These are phyloP conservation scores for Macquaria ambigua DNA, from an alignment of 2,113 vertebrate species.

Conservation along the genomic window DNA sequence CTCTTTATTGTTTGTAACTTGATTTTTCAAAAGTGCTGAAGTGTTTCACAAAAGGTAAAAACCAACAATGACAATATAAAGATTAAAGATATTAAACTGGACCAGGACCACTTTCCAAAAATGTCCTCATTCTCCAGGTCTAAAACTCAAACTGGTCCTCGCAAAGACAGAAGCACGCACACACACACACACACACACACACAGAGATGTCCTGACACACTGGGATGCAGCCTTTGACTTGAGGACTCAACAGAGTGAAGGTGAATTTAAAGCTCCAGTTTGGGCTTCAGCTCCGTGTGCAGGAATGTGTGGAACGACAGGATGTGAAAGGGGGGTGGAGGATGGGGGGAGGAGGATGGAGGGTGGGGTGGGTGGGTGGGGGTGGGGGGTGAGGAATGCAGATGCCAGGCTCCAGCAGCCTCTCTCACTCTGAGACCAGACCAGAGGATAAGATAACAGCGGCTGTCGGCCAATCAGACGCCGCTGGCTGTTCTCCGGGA, in stretches of 20 bases:
- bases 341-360: not conserved
- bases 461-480: slow-evolving; percentile 25
- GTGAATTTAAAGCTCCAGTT: slow-evolving; percentile 35
- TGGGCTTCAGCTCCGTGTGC: slow-evolving; percentile 18
- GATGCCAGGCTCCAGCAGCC: slow-evolving; percentile 47
- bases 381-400: slow-evolving; percentile 47
- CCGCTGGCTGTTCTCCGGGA: not conserved
- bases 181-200: not conserved
- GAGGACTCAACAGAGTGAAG: slow-evolving; percentile 42
- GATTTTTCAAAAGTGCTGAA: too few relatives aligned
- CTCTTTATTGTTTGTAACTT: too few relatives aligned
- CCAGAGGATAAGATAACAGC: slow-evolving; percentile 26
- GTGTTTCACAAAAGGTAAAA: too few relatives aligned
- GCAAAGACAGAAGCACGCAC: not conserved
- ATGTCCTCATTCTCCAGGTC: not conserved
- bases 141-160: not conserved
- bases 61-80: too few relatives aligned
- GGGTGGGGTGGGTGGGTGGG: too few relatives aligned
- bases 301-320: slow-evolving; percentile 80
- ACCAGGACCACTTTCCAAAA: not conserved
- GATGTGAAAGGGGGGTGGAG: slow-evolving; percentile 41
- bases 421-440: slow-evolving; percentile 6
- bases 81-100: not conserved
- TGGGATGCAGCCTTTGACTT: not conserved
- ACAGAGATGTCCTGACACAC: not conserved